Base-by-base conservation (phyloP, 2,113 vertebrate species). In the Pluvianellus socialis region DNA sequence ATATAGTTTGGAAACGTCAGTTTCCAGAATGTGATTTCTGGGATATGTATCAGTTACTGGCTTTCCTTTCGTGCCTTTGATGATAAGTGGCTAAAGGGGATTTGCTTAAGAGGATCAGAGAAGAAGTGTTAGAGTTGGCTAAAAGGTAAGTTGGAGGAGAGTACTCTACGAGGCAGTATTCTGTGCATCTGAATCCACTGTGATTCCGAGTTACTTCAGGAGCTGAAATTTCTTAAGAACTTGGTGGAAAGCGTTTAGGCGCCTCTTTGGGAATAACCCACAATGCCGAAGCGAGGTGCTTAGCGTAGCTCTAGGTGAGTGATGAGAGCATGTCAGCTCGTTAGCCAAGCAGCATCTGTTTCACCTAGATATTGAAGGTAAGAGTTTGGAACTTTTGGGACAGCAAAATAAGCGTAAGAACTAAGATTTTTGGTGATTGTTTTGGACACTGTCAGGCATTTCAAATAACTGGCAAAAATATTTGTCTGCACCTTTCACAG, bases 71-170 rank as follows among this genome's bases (percentile, higher is more conserved):
- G 52, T 75, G 86, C 30, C 18, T 62, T 92, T 62, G 55, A 58
- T 74, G 53, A 1, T 87, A 91, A 95, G 91, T 90, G 62, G 58
- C 90, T 91, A 22, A 94, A 65, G 67, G 22, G 47, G 92, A 94
- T 96, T 94, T 96, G 42, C 66, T 62, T 82, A 61, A 79, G 83
- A 73, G 86, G 88, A 88, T 90, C 35, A 68, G 89, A 79, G 33
- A 62, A 67, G 79, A 52, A 84, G 79, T 26, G 59, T 79, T 67
- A 18, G 49, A 70, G 49, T 6, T 91, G 58, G 47, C 56, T 49
- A 4, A 40, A 5, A 73, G 81, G 2, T 44, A 22, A 89, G 24
- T 77, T 17, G 55, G 88, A 79, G 33, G 38, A 44, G 40, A 26
- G 35, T 35, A 20, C 22, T 70, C 56, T 13, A 6, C 0, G 6